These are phyloP conservation scores for Danaus melanippus DNA, from an alignment of 1,140 invertebrate species.

Conservation along the genomic window DNA sequence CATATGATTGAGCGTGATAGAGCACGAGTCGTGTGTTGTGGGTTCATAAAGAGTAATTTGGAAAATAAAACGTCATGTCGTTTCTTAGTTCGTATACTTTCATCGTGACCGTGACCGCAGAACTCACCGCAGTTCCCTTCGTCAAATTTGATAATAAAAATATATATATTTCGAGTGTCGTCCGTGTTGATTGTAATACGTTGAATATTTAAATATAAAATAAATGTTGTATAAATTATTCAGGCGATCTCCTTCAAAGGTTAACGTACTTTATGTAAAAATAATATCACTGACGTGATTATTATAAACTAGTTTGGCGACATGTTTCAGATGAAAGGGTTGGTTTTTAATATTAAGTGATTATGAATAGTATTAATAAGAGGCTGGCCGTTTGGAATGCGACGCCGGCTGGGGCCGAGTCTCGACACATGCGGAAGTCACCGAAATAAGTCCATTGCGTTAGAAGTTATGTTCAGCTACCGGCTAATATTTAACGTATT, in stretches of 20 bases:
- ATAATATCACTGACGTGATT: no score
- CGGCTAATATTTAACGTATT: background rate
- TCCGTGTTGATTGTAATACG: no score
- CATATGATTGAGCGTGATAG: conserved; percentile 22
- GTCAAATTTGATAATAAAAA: conserved; percentile 22
- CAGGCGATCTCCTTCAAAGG: no score
- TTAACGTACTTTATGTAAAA: no score
- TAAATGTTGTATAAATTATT: no score
- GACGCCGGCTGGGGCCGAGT: conserved; percentile 38
- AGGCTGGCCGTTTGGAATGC: conserved; percentile 42
- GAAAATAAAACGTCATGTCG: conserved; percentile 56
- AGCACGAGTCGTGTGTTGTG: conserved; percentile 31
- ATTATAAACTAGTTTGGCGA: no score
- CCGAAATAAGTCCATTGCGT: conserved; percentile 59
- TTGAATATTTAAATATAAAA: no score
- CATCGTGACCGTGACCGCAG: conserved; percentile 57
- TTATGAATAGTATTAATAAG: conserved; percentile 11
- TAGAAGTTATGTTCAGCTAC: conserved; percentile 26
- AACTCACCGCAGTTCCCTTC: conserved; percentile 51
- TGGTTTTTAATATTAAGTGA: conserved; percentile 4
- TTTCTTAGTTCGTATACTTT: conserved; percentile 37
- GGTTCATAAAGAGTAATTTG: conserved; percentile 52
- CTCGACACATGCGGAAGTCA: conserved; percentile 55
- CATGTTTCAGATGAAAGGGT: no score
- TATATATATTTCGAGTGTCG: no score